Percentiles rank a stretch among this genome's conserved stretches.
These are phyloP conservation scores for Platorchestia sp. DNA, from an alignment of 1,140 invertebrate species.

Conservation along the genomic window DNA sequence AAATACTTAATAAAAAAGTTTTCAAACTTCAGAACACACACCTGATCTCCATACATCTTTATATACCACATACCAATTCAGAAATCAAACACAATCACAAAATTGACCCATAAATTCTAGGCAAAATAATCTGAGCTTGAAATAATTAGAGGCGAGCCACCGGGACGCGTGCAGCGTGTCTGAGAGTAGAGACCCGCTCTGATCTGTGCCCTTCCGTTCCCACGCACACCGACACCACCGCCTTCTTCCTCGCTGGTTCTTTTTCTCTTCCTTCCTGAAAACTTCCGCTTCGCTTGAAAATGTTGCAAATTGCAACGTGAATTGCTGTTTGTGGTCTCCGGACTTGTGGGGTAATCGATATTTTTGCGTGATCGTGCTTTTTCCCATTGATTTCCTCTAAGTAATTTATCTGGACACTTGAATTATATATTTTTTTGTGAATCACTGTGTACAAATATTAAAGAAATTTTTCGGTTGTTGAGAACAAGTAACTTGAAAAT, in stretches of 20 bases:
- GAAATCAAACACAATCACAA: neutral
- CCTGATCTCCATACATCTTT: too few species aligned
- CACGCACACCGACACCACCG: neutral
- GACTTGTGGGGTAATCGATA: neutral
- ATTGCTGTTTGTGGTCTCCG: neutral
- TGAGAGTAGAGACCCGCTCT: neutral
- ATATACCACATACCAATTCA: too few species aligned
- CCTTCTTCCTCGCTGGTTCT: neutral
- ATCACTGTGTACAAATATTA: too few species aligned
- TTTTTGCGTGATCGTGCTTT: neutral
- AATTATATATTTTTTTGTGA: too few species aligned
- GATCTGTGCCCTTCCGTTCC: neutral
- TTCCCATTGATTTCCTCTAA: neutral
- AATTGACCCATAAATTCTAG: neutral
- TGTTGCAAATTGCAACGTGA: neutral
- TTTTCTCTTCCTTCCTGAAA: neutral
- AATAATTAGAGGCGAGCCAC: neutral
- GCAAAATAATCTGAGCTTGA: neutral
- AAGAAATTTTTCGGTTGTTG: too few species aligned
- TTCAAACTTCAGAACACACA: too few species aligned
- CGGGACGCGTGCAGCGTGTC: neutral
- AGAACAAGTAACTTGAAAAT: too few species aligned
- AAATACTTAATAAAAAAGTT: too few species aligned
- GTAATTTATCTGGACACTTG: too few species aligned
- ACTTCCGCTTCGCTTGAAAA: neutral